Evolutionary conservation across 2,113 vertebrate genomes (phyloP).

Genomic region (Piprites chloris): DNA sequence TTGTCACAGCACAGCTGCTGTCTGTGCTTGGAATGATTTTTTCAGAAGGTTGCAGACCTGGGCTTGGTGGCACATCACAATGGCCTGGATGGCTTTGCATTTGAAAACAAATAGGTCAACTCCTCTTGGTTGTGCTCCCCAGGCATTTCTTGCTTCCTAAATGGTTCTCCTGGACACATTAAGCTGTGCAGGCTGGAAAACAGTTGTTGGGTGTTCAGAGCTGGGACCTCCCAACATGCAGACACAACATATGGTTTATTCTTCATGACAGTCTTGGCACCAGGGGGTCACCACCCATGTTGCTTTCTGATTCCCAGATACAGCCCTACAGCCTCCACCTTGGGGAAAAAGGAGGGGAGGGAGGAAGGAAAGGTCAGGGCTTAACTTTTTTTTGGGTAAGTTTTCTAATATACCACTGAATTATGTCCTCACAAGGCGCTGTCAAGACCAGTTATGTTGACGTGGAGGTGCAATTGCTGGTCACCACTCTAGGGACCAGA

Average conservation of each 20-base stretch:
- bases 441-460: not conserved
- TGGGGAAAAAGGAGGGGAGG: not conserved
- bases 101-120: not conserved
- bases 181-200: constrained; percentile 31
- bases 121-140: not conserved
- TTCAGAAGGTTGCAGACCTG: not conserved
- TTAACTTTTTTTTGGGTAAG: not conserved
- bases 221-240: constrained; percentile 49
- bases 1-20: not conserved
- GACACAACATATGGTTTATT: constrained; percentile 57
- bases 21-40: not conserved
- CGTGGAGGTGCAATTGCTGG: not conserved
- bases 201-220: constrained; percentile 34
- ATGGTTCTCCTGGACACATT: constrained; percentile 2
- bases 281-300: constrained; percentile 38
- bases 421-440: not conserved
- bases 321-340: not conserved
- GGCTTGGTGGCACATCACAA: not conserved
- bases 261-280: constrained; percentile 36
- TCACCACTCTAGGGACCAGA: not conserved
- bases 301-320: constrained; percentile 27
- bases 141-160: not conserved
- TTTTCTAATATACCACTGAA: constrained; percentile 17
- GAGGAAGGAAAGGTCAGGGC: not conserved
- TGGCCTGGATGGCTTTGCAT: not conserved